Percentiles rank a stretch among this genome's conserved stretches.
Evolutionary conservation across 2,888 invertebrate genomes (phyloP).

Genomic region (Tribolium freemani): DNA sequence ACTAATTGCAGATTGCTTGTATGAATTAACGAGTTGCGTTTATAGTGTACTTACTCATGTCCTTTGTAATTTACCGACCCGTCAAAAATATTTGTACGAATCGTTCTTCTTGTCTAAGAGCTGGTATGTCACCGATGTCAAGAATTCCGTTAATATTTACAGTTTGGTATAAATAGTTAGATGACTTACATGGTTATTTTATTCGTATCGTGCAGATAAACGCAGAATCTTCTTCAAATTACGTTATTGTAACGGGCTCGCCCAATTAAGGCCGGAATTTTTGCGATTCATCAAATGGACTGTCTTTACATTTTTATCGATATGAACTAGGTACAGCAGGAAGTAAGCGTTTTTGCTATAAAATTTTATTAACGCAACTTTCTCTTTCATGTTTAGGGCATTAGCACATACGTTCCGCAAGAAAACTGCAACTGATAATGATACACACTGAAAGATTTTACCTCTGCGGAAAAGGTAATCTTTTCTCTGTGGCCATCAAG

Average conservation of each 20-base stretch:
- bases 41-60: conserved; percentile 1
- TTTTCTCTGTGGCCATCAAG: conserved; percentile 7
- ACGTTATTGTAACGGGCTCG: conserved; percentile 9
- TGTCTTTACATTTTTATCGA: background rate
- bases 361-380: conserved; percentile 37
- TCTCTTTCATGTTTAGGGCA: conserved; percentile 31
- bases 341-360: conserved; percentile 31
- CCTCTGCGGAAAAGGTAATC: conserved; percentile 10
- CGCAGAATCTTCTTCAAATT: conserved; percentile 19
- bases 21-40: conserved; percentile 19
- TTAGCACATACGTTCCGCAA: conserved; percentile 30
- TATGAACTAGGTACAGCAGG: background rate
- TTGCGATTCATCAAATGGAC: conserved; percentile 1
- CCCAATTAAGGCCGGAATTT: background rate
- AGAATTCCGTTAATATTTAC: conserved; percentile 38
- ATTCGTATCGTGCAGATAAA: conserved; percentile 30
- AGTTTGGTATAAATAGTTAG: conserved; percentile 34
- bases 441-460: conserved; percentile 8
- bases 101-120: conserved; percentile 23
- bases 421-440: conserved; percentile 24
- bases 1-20: conserved; percentile 17
- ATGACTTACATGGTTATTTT: conserved; percentile 9
- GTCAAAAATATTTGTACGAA: conserved; percentile 23
- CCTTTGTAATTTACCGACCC: conserved; percentile 20
- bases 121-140: conserved; percentile 31